Evolutionary conservation across 2,888 invertebrate species (phyloP).

Genomic region (Plebejus melissa): DNA sequence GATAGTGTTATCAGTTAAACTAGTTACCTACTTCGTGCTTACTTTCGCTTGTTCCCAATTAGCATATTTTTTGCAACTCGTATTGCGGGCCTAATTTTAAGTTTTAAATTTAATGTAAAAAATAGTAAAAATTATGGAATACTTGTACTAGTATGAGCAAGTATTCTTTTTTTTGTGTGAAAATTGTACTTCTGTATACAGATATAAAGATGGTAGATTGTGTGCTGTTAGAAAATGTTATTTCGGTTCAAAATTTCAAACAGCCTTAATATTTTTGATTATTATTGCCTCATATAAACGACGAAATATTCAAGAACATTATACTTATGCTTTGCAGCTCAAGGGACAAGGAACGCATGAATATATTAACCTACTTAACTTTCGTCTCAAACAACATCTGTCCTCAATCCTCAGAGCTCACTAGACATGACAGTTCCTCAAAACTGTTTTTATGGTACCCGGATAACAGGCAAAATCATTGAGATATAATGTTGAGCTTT

Average conservation of each 20-base stretch:
- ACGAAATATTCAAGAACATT: too few species aligned
- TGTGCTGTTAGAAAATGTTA: too few species aligned
- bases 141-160: background rate
- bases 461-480: slow-evolving; percentile 3
- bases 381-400: background rate
- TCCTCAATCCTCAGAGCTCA: background rate
- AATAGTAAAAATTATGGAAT: background rate
- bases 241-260: too few species aligned
- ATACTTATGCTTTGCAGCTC: background rate
- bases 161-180: too few species aligned
- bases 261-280: too few species aligned
- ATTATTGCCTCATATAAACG: too few species aligned
- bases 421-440: background rate
- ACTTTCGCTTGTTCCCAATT: background rate
- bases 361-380: background rate
- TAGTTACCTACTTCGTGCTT: background rate
- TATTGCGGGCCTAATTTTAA: background rate
- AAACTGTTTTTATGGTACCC: slow-evolving; percentile 5
- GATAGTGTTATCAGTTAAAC: background rate
- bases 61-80: background rate
- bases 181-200: background rate
- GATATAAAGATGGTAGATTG: too few species aligned
- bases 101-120: background rate
- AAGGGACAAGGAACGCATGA: background rate
- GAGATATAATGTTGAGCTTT: slow-evolving; percentile 9